These are phyloP conservation scores for Apodemus agrarius DNA, from an alignment of 2,797 vertebrate genomes.

Conservation along the genomic window DNA sequence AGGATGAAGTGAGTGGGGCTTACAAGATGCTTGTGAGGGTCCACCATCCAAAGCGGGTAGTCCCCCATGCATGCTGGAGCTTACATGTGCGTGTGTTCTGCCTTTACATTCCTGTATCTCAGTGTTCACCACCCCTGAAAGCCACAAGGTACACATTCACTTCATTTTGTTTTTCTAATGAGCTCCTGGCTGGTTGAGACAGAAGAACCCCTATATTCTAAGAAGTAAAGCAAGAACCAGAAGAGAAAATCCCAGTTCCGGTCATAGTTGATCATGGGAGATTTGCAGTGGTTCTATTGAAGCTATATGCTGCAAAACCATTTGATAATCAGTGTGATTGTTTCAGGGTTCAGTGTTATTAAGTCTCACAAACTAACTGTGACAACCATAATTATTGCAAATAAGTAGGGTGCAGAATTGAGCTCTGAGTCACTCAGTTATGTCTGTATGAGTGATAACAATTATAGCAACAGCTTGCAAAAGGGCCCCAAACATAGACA, in stretches of 20 bases:
- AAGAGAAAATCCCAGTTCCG: background rate
- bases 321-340: constrained; percentile 83
- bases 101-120: background rate
- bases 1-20: background rate
- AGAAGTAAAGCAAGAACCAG: constrained; percentile 68
- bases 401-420: constrained; percentile 28
- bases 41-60: background rate
- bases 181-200: background rate
- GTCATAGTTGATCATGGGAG: constrained; percentile 55
- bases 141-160: background rate
- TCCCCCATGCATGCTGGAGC: background rate
- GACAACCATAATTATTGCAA: constrained; percentile 82
- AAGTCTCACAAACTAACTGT: constrained; percentile 83
- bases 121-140: background rate
- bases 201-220: constrained; percentile 37
- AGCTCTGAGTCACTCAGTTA: constrained; percentile 51
- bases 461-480: constrained; percentile 54
- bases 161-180: constrained; percentile 35
- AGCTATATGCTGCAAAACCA: constrained; percentile 70
- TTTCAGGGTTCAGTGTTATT: constrained; percentile 85
- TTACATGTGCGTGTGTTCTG: background rate
- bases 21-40: background rate
- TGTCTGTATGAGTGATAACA: constrained; percentile 16
- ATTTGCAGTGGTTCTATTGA: constrained; percentile 79
- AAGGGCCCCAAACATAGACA: constrained; percentile 49